Evolutionary conservation across 2,888 invertebrate genomes (phyloP), one percentile per base, ranked within the genome.

Genomic region (Halictus quadricinctus): DNA sequence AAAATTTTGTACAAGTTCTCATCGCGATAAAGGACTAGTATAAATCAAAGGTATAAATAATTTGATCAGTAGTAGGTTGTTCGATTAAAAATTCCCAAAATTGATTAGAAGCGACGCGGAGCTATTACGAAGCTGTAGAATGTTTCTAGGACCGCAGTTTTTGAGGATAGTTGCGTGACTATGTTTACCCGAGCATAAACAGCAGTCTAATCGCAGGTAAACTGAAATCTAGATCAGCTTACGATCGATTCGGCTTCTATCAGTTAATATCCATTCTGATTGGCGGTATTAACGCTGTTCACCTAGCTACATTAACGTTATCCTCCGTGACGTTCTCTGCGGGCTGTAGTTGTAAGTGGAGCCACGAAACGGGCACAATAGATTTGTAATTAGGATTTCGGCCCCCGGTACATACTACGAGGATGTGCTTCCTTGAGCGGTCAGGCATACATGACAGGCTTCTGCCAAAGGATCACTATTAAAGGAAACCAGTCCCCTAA

Each of bases 331-430:
- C 29, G 21, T 36, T 72, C 72, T 50, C 48, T 48, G 72, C 15
- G 48, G 72, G 18, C 29, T 50, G 25, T 21, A 36, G 29, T 50
- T 50, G 72, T 72, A 72, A 72, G 36, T 72, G 50, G 50, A 1
- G 72, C 29, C 18, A 66, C 60, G 29, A 46, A 60, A 76, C 6
- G 43, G 46, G 66, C 46, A 60, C 48, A 76, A 76, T 76, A 76
- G 66, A 76, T 76, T 50, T 72, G 50, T 72, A 72, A 72, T 72
- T 72, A 72, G 72, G 72, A 72, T 72, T 72, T 72, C 72, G 72
- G 29, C 1, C 21, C 29, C 36, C 18, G 50, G 21, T 18, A 50
- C 50, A 50, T 36, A 5, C 29, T 25, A 50, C 50, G 50, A 50
- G 50, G 36, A 46, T 50, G 25, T 72, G 72, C 48, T 72, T 72